Evolutionary conservation across 1,140 invertebrate species (phyloP), one percentile per base, ranked within the genome.

Genomic region (Portunus trituberculatus): DNA sequence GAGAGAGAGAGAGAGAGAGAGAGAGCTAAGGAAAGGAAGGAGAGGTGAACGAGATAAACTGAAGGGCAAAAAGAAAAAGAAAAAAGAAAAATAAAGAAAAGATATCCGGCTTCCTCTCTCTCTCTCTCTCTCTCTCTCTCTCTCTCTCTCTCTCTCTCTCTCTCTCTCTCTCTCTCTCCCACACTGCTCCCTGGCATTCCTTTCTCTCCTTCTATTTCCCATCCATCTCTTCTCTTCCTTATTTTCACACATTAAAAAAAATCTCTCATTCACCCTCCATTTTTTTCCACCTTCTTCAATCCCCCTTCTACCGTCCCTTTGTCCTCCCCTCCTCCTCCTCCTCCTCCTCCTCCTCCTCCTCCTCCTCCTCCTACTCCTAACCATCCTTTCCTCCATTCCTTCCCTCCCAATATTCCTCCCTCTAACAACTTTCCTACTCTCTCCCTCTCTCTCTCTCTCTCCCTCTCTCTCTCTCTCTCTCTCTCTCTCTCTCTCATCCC

Each of bases 381-480:
- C 52, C 52, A 59, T 20, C 52, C 67, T 20, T 76, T 76, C 67
- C 67, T 76, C 67, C 67, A 25, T 76, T 2, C 67, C 67, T 76
- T n/a, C 67, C 67, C 67, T 76, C 20, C 86, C 83, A 86, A 31
- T 39, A 86, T 86, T 39, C 83, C 83, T 39, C 83, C 83, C 16
- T 86, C 83, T 12, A 86, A 86, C 83, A 31, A 31, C 83, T 25
- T 39, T 86, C 83, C 32, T n/a, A 39, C 39, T 39, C 39, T 39
- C 39, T 83, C 83, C 12, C 83, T 86, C 83, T 86, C 83, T n/a
- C 83, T 86, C 28, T 31, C 83, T 28, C n/a, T 28, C 83, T 25
- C 83, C 1, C n/a, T 25, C 83, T 28, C 10, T 39, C 83, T 39
- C 32, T 39, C 83, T n/a, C 83, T 31, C 12, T 28, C 32, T 39